phyloP scores from a whole-genome alignment of 2,113 vertebrate genomes.

The Psephotus haematonotus region DNA sequence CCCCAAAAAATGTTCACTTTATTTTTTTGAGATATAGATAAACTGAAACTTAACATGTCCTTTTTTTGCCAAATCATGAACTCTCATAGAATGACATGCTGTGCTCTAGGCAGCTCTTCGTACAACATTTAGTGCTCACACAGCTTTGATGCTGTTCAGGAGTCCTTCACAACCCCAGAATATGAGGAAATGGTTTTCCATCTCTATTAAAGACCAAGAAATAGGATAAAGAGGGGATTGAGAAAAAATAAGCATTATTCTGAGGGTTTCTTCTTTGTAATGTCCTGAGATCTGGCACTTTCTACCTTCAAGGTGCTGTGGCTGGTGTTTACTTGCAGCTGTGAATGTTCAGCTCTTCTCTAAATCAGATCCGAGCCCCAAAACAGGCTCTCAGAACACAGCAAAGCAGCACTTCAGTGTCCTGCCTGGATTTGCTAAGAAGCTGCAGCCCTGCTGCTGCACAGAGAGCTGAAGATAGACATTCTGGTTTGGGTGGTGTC shows the following conservation, averaged over 20 bases:
- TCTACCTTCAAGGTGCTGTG: background rate
- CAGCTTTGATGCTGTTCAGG: background rate
- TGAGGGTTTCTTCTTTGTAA: background rate
- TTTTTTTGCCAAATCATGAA: background rate
- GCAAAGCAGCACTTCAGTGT: background rate
- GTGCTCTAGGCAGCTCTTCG: background rate
- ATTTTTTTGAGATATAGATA: background rate
- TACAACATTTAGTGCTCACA: background rate
- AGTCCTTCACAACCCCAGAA: background rate
- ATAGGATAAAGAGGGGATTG: background rate
- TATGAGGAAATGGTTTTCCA: background rate
- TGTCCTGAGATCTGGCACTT: background rate
- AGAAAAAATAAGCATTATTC: background rate
- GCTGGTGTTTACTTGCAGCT: background rate
- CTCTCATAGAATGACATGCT: background rate
- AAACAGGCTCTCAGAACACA: background rate
- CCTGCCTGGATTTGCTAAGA: background rate
- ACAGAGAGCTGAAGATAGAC: background rate
- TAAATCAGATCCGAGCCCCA: background rate
- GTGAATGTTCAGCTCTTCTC: background rate
- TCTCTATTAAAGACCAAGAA: background rate
- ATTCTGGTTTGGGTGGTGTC: background rate
- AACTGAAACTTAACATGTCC: background rate
- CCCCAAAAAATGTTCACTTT: fast-evolving
- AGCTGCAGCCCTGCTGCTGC: background rate